A percentile compares a stretch with the other conserved stretches of the same genome.
These are phyloP conservation scores for Ericerus pela DNA, from an alignment of 1,140 invertebrate species.

Conservation along the genomic window DNA sequence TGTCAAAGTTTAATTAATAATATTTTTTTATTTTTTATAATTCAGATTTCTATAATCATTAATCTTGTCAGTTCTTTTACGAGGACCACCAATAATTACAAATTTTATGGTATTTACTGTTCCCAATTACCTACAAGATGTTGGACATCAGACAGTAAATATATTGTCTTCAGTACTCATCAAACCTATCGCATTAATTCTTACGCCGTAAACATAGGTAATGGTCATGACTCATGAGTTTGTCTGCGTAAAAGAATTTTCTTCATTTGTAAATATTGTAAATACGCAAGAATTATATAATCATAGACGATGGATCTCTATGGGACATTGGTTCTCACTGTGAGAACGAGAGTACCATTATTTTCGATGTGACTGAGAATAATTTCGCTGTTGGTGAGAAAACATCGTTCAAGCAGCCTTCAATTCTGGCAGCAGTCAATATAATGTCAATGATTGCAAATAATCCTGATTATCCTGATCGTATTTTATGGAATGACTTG, in stretches of 20 bases:
- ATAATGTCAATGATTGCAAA: background rate
- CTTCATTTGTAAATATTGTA: background rate
- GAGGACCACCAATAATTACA: too few species aligned
- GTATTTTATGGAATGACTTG: too few species aligned
- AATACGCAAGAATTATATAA: background rate
- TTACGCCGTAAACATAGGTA: background rate
- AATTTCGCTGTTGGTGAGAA: background rate
- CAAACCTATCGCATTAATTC: constrained; percentile 1
- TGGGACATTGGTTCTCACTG: background rate
- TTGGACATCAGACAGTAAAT: constrained; percentile 1
- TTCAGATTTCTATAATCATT: too few species aligned
- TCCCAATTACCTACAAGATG: background rate
- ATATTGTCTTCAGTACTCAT: background rate
- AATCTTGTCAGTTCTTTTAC: too few species aligned
- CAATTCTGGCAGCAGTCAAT: background rate
- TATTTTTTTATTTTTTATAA: too few species aligned
- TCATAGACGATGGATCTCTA: background rate
- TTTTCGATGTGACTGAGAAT: constrained; percentile 2
- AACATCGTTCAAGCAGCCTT: background rate
- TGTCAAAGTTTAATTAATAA: too few species aligned
- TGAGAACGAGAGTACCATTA: background rate
- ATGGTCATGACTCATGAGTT: background rate
- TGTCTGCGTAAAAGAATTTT: too few species aligned
- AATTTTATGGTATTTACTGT: background rate
- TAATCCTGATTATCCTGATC: background rate